Evolutionary conservation across 2,797 vertebrate genomes (phyloP), one percentile per base, ranked within the genome.

Genomic region (Pelochelys cantorii): DNA sequence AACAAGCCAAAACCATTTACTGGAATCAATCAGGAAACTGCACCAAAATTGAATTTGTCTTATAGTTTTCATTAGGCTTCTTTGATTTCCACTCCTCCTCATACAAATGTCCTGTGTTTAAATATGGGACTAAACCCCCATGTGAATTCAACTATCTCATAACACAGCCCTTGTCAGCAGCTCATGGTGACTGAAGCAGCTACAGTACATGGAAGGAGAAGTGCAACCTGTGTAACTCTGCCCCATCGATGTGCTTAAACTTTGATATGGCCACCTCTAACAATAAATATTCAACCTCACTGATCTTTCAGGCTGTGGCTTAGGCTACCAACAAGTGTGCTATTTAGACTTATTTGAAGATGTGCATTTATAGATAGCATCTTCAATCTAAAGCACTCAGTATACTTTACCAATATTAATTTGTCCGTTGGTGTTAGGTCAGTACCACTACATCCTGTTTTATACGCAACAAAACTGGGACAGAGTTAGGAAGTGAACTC

Each of bases 111-210:
- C 60, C 77, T 92, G 3, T 78, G 52, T 48, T 94, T 2, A 4
- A 85, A 86, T 88, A 54, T 1, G 27, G 77, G 85, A 88, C 25
- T 83, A 71, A 27, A 59, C 57, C 57, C 31, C 56, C 90, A 86
- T 57, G 34, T 62, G 85, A 74, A 87, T 57, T 83, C 59, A 90
- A 84, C 52, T 22, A 3, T 90, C 74, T 87, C 83, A 65, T 79
- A 94, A 65, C 27, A 65, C 13, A 90, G 90, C 65, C 54, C 56
- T 91, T 15, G 12, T 93, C 83, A 81, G 34, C 55, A 92, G 81
- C 37, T 65, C 83, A 34, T 90, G 75, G 80, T 79, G 56, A 93
- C 88, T 93, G 92, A 81, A 71, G 84, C 53, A 86, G 86, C 7
- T 80, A 37, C 23, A 81, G 71, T 14, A 79, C 0, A 85, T 31